Evolutionary conservation across 2,113 vertebrate species (phyloP), one percentile per base, ranked within the genome.

Genomic region (Phoenicopterus ruber): DNA sequence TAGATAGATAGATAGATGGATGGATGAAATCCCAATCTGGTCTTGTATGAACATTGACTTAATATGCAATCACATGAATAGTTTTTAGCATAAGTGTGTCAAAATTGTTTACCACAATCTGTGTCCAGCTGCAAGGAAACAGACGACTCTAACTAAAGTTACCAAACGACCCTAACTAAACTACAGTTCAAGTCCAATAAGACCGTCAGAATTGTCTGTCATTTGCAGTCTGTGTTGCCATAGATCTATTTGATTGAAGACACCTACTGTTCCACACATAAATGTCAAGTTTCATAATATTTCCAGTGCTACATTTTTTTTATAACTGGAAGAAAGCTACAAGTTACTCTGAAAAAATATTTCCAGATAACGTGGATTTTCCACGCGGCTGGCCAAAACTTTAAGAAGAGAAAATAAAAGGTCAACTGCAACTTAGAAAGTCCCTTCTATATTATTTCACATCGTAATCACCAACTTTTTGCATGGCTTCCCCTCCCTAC

Each of bases 241-340:
- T 97, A 96, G 94, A 97, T 97, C 96, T 96, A 47, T 74, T 86
- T 97, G 97, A 96, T 96, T 94, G 96, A 97, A 95, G 88, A 96
- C 94, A 95, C 83, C 93, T 97, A 96, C 89, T 87, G 82, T 91
- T 97, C 94, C 90, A 88, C 90, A 96, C 93, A 95, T 96, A 97
- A 97, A 96, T 94, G 95, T 97, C 96, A 96, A 94, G 77, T 95
- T 97, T 97, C 95, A 97, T 97, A 93, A 97, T 97, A 96, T 97
- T 97, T 96, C 93, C 94, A 96, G 85, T 29, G 70, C 65, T 82
- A 76, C 70, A 17, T 5, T 58, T 88, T 79, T 78, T 87, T 47
- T 67, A 65, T 82, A 91, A 90, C n/a, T 94, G 89, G 91, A 95
- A 89, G 78, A 94, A 91, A 93, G 22, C 77, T 86, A 61, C 67